Percentiles rank a stretch among this genome's conserved stretches.
phyloP scores from a whole-genome alignment of 1,140 invertebrate genomes.

The Notospermus geniculatus region DNA sequence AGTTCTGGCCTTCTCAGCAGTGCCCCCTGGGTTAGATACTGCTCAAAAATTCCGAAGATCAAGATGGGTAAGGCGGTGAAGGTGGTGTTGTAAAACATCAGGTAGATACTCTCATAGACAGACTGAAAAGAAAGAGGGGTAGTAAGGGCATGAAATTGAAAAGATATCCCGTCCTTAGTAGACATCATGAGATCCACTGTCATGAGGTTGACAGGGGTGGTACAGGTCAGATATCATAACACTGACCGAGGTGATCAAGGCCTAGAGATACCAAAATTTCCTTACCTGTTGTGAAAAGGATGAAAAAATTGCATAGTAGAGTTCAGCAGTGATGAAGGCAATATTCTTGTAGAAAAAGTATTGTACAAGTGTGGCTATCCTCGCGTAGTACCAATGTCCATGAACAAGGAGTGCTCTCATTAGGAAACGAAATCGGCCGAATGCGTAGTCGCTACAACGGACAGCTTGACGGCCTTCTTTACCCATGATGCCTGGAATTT shows the following conservation, averaged over 20 bases:
- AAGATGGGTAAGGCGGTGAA: constrained; percentile 53
- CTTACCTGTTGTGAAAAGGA: constrained; percentile 49
- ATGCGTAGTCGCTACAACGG: constrained; percentile 94
- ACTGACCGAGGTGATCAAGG: too few species aligned
- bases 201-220: too few species aligned
- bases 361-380: constrained; percentile 86
- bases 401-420: constrained; percentile 84
- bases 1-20: constrained; percentile 67
- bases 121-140: constrained; percentile 49
- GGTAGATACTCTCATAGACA: constrained; percentile 47
- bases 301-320: constrained; percentile 45
- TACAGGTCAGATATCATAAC: too few species aligned
- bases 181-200: too few species aligned
- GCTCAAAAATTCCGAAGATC: constrained; percentile 78
- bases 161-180: too few species aligned
- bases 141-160: too few species aligned
- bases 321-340: constrained; percentile 59
- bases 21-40: constrained; percentile 66
- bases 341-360: constrained; percentile 99
- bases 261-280: too few species aligned
- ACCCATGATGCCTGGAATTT: constrained; percentile 86
- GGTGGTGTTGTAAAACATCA: constrained; percentile 54
- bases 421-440: constrained; percentile 78
- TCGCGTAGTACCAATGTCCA: constrained; percentile 93
- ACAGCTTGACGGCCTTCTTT: constrained; percentile 93